These are phyloP conservation scores for Graptemys geographica DNA, from an alignment of 2,797 vertebrate genomes.

Conservation along the genomic window DNA sequence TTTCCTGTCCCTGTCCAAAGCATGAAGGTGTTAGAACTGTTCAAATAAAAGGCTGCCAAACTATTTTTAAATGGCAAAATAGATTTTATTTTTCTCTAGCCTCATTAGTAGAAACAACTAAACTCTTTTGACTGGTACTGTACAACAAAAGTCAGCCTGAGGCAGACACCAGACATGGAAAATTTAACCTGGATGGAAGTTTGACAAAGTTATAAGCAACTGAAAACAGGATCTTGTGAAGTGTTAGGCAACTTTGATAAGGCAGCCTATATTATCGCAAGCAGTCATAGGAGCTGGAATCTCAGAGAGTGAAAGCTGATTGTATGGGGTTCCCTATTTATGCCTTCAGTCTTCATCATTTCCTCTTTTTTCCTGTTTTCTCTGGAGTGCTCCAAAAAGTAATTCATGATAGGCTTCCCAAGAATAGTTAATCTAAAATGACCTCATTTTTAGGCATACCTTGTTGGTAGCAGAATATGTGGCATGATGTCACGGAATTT, in stretches of 20 bases:
- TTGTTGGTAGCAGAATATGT: background rate
- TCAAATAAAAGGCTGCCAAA: background rate
- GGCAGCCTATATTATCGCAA: background rate
- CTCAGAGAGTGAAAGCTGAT: background rate
- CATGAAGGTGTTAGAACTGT: background rate
- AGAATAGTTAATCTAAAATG: background rate
- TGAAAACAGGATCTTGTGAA: background rate
- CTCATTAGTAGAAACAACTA: background rate
- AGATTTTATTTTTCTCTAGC: background rate
- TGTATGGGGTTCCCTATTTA: background rate
- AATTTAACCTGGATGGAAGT: background rate
- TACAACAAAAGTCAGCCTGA: background rate
- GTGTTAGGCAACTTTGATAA: background rate
- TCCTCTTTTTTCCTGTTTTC: background rate
- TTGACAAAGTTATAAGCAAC: background rate
- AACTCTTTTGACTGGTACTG: background rate
- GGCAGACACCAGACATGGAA: background rate
- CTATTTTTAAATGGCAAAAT: background rate
- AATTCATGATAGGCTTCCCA: background rate
- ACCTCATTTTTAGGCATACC: background rate
- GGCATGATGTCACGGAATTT: background rate
- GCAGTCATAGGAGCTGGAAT: background rate
- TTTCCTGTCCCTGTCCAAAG: background rate
- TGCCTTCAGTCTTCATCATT: background rate
- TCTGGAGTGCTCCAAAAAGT: background rate